Evolutionary conservation across 2,888 invertebrate species (phyloP).

Genomic region (Himalopsyche anomala): DNA sequence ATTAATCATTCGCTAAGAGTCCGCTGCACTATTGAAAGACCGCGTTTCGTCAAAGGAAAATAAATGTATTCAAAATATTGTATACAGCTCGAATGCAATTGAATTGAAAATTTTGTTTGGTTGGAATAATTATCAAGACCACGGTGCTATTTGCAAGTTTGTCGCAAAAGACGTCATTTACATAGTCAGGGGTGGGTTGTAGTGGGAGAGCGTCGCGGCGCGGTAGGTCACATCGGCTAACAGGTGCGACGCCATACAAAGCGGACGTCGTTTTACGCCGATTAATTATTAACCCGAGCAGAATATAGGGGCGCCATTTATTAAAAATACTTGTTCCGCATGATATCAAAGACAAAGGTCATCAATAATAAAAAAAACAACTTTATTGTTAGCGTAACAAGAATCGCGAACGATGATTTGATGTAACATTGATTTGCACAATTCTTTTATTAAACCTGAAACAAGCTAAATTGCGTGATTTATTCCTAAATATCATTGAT

Average conservation of each 20-base stretch:
- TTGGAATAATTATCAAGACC: neutral
- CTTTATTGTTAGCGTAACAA: no score
- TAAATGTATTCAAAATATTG: neutral
- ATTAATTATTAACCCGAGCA: constrained; percentile 4
- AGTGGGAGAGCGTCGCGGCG: neutral
- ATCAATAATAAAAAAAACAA: no score
- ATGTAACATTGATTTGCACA: no score
- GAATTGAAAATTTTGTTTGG: neutral
- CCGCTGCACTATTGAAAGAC: neutral
- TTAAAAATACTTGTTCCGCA: neutral
- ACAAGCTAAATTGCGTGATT: no score
- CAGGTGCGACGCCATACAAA: constrained; percentile 6
- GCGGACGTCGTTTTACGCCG: constrained; percentile 13
- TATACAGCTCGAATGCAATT: neutral
- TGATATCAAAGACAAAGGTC: neutral
- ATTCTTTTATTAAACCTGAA: no score
- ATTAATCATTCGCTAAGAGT: neutral
- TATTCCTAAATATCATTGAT: no score
- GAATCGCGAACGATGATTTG: no score
- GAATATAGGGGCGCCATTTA: neutral
- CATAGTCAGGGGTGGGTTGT: neutral
- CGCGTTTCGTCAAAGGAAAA: neutral
- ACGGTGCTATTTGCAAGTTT: neutral
- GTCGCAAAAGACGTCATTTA: constrained; percentile 22
- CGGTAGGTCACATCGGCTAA: neutral